A percentile compares a stretch with the other conserved stretches of the same genome.
These are phyloP conservation scores for Cotesia congregata DNA, from an alignment of 2,888 invertebrate genomes.

Conservation along the genomic window DNA sequence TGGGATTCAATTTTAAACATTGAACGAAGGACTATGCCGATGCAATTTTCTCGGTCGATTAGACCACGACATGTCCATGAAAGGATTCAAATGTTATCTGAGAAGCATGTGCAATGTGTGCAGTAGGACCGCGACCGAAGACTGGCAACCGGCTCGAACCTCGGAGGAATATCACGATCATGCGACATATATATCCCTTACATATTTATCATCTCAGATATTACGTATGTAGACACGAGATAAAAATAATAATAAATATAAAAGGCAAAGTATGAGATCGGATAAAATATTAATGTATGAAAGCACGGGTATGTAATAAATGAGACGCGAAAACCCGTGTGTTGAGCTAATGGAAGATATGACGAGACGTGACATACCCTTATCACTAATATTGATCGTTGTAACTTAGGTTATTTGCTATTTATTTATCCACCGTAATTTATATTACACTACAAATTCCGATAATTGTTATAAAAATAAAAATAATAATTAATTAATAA, in stretches of 20 bases:
- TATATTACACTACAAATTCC: too few relatives aligned
- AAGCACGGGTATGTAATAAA: slow-evolving; percentile 14
- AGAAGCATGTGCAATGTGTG: slow-evolving; percentile 18
- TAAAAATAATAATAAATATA: not conserved
- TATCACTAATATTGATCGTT: slow-evolving; percentile 34
- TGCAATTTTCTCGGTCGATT: slow-evolving; percentile 60
- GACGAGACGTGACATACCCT: slow-evolving; percentile 30
- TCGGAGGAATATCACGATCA: not conserved
- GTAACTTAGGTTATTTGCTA: slow-evolving; percentile 4
- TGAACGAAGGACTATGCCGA: slow-evolving; percentile 34
- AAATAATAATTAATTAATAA: too few relatives aligned
- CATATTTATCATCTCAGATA: slow-evolving; percentile 4
- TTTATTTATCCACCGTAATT: not conserved
- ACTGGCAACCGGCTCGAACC: not conserved
- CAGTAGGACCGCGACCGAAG: not conserved
- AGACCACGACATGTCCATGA: slow-evolving; percentile 45
- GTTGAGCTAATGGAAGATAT: slow-evolving; percentile 32
- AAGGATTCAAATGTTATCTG: slow-evolving; percentile 21
- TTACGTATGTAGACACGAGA: slow-evolving; percentile 11
- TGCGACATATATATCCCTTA: not conserved
- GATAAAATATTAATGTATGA: not conserved
- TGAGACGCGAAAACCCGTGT: slow-evolving; percentile 27
- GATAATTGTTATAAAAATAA: too few relatives aligned
- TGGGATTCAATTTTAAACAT: too few relatives aligned
- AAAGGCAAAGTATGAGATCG: not conserved